Conservation (phyloP, 2,113 vertebrate species). For the Poeciliopsis prolifica region DNA sequence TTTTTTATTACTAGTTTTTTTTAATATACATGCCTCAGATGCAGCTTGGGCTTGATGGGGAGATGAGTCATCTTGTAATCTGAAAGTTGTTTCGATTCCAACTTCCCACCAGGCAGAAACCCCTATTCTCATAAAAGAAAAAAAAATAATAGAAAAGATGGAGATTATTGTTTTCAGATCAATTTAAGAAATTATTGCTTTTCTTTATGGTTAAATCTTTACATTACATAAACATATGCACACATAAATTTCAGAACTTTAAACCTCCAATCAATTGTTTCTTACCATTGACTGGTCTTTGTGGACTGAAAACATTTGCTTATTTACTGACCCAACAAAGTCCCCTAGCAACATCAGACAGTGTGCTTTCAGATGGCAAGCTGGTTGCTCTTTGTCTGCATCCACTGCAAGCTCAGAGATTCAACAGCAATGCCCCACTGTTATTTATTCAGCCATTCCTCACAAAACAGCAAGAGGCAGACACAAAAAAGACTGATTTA, state of each 20-base stretch:
- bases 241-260: background rate
- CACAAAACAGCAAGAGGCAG: background rate
- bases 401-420: background rate
- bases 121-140: conserved; percentile 15
- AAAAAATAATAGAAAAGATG: conserved; percentile 14
- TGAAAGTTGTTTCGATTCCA: too few relatives aligned
- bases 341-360: background rate
- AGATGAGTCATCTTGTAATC: too few relatives aligned
- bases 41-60: too few relatives aligned
- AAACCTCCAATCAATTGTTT: background rate
- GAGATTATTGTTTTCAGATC: background rate
- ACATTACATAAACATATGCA: background rate
- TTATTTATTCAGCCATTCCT: background rate
- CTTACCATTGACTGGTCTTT: background rate
- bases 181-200: too few relatives aligned
- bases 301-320: background rate
- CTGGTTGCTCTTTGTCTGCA: background rate
- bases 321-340: background rate
- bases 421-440: background rate
- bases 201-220: too few relatives aligned
- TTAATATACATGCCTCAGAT: too few relatives aligned
- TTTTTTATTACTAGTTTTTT: too few relatives aligned
- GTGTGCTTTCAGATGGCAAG: background rate
- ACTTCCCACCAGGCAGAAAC: background rate
- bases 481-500: background rate